A percentile compares a stretch with the other conserved stretches of the same genome.
Conservation (phyloP, 2,797 vertebrate genomes). For the Chelonia mydas region DNA sequence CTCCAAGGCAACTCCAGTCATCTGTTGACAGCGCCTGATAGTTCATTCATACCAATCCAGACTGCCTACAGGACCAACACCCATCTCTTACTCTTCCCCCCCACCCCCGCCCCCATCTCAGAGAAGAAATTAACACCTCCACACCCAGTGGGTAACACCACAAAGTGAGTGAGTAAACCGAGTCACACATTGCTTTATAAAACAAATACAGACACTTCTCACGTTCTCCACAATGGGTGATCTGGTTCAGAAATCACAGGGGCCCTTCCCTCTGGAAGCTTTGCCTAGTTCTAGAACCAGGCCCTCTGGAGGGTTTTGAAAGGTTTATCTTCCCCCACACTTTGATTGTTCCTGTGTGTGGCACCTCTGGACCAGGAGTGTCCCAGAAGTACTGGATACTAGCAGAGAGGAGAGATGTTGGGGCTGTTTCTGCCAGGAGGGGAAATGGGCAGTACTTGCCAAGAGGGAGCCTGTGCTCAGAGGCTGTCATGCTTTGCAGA, state of each 20-base stretch:
- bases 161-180: neutral
- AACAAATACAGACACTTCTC: neutral
- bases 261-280: neutral
- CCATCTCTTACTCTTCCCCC: neutral
- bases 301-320: neutral
- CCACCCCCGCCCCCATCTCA: neutral
- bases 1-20: neutral
- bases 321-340: neutral
- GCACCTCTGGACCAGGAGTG: neutral
- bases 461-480: neutral
- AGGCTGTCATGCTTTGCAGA: neutral
- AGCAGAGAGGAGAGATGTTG: neutral
- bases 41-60: neutral
- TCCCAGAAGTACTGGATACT: neutral
- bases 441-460: neutral
- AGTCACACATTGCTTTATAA: neutral
- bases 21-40: neutral
- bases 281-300: neutral
- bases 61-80: neutral
- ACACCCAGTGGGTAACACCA: neutral
- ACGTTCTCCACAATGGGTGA: fast-evolving
- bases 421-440: neutral
- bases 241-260: neutral
- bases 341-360: neutral
- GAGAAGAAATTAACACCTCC: neutral